Evolutionary conservation across 1,140 invertebrate genomes (phyloP).

Genomic region (Saccostrea glomerata): DNA sequence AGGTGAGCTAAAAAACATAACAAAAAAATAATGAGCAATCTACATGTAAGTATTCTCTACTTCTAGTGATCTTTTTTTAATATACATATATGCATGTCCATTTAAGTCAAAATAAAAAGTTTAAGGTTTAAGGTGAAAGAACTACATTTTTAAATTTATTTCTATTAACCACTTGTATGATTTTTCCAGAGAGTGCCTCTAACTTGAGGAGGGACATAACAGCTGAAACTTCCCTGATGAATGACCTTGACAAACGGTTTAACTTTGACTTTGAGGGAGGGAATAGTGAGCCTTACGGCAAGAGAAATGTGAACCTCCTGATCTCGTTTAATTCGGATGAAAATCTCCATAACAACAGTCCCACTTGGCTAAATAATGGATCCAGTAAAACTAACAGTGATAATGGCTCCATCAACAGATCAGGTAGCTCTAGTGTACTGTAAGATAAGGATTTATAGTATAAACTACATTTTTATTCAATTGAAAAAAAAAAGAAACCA

Average conservation of each 20-base stretch:
- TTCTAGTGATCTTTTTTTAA: too few species aligned
- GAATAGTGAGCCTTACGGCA: conserved; percentile 63
- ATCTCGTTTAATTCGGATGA: conserved; percentile 71
- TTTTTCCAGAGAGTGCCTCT: conserved; percentile 66
- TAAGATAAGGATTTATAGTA: too few species aligned
- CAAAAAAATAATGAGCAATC: too few species aligned
- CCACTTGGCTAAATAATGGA: conserved; percentile 67
- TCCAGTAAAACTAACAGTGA: conserved; percentile 73
- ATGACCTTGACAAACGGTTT: conserved; percentile 76
- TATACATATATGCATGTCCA: too few species aligned
- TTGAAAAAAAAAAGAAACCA: too few species aligned
- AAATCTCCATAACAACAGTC: conserved; percentile 67
- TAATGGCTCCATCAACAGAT: conserved; percentile 67
- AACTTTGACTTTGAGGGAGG: conserved; percentile 69
- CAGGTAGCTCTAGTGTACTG: conserved; percentile 49
- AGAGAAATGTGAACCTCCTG: conserved; percentile 72
- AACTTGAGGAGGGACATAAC: conserved; percentile 76
- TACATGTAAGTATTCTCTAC: too few species aligned
- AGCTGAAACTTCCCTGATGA: conserved; percentile 77
- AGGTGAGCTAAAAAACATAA: too few species aligned
- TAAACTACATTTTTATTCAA: too few species aligned
- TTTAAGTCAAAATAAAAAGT: too few species aligned
- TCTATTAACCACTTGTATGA: too few species aligned
- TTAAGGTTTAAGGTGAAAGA: too few species aligned
- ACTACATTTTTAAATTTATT: too few species aligned